phyloP scores from a whole-genome alignment of 2,888 invertebrate species.

The Synergus itoensis region DNA sequence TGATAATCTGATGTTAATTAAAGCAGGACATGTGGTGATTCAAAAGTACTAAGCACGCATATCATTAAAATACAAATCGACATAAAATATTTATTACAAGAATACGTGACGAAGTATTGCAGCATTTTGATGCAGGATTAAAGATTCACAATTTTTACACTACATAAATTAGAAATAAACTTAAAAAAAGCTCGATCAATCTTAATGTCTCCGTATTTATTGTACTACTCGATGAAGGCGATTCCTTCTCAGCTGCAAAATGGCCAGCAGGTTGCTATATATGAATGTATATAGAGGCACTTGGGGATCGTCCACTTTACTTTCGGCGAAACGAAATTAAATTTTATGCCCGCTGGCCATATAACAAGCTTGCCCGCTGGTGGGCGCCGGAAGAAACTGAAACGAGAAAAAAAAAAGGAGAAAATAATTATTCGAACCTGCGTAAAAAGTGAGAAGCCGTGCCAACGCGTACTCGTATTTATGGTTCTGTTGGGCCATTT shows the following conservation, averaged over 20 bases:
- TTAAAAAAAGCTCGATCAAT: neutral
- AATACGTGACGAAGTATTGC: too few relatives aligned
- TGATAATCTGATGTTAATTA: slow-evolving; percentile 20
- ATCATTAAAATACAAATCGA: neutral
- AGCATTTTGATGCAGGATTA: neutral
- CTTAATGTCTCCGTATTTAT: slow-evolving; percentile 11
- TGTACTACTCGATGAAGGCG: slow-evolving; percentile 3
- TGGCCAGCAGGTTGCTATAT: slow-evolving; percentile 10
- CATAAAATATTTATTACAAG: neutral
- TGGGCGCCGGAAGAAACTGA: slow-evolving; percentile 31
- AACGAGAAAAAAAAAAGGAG: neutral
- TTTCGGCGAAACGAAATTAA: slow-evolving; percentile 40
- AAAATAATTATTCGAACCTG: slow-evolving; percentile 31
- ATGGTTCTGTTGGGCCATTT: slow-evolving; percentile 8
- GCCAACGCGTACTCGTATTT: neutral
- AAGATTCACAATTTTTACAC: neutral
- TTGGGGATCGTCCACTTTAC: slow-evolving; percentile 30
- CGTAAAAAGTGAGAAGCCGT: slow-evolving; percentile 34
- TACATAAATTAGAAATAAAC: neutral
- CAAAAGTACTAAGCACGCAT: neutral
- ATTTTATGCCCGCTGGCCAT: slow-evolving; percentile 38
- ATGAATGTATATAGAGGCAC: slow-evolving; percentile 28
- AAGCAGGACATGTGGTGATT: neutral
- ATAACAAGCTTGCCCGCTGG: slow-evolving; percentile 37
- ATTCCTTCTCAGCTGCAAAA: slow-evolving; percentile 9